These are phyloP conservation scores for Lordiphosa collinella DNA, from an alignment of 1,140 invertebrate genomes.

Conservation along the genomic window DNA sequence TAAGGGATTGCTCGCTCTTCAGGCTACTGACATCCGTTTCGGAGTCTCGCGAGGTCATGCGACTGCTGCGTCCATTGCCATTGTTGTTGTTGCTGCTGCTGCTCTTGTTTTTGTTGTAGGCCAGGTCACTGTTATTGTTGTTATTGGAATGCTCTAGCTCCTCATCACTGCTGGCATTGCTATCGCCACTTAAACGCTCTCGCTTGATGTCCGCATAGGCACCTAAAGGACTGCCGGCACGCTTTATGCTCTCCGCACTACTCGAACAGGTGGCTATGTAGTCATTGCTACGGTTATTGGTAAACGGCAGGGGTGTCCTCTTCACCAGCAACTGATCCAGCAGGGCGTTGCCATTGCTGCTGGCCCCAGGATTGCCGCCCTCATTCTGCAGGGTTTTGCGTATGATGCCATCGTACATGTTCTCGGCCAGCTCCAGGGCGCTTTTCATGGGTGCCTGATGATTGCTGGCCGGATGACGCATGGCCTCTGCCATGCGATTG, in stretches of 20 bases:
- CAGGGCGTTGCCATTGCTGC: conserved; percentile 84
- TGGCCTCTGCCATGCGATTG: conserved; percentile 83
- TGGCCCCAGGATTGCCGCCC: conserved; percentile 55
- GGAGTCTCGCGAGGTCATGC: conserved; percentile 71
- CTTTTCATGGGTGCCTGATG: conserved; percentile 60
- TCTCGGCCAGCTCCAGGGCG: conserved; percentile 82
- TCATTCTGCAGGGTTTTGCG: conserved; percentile 82
- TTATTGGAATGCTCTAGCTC: conserved; percentile 45
- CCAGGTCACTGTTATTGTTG: conserved; percentile 60
- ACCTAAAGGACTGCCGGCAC: conserved; percentile 64
- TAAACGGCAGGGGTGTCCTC: conserved; percentile 81
- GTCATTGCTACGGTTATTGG: conserved; percentile 63
- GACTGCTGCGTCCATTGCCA: conserved; percentile 57
- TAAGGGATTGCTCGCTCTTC: conserved; percentile 58
- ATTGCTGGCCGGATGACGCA: conserved; percentile 39
- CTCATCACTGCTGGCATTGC: conserved; percentile 54
- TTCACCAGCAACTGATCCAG: conserved; percentile 87
- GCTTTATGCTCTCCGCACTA: conserved; percentile 43
- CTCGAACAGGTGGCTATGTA: conserved; percentile 46
- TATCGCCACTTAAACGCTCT: conserved; percentile 59
- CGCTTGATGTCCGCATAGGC: conserved; percentile 68
- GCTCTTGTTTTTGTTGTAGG: conserved; percentile 66
- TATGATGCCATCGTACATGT: conserved; percentile 87
- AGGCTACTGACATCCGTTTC: conserved; percentile 69
- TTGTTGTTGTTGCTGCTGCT: conserved; percentile 29